Conservation (phyloP, 2,888 invertebrate species). For the Bhutanitis thaidina region DNA sequence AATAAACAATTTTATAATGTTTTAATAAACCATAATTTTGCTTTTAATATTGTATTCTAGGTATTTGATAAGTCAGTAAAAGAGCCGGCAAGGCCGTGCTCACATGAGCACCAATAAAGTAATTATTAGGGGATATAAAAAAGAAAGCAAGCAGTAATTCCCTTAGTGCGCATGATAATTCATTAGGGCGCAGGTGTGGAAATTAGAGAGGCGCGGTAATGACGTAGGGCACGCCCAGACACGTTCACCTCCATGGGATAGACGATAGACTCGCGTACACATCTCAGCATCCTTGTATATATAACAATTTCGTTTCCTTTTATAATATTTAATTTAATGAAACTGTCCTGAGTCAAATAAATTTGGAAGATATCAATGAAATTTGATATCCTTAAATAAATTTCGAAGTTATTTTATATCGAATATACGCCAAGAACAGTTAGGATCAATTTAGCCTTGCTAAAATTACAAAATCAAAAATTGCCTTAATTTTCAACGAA, state of each 20-base stretch:
- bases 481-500: neutral
- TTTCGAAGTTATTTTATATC: no score
- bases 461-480: neutral
- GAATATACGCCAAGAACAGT: no score
- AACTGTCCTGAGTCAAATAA: no score
- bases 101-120: slow-evolving; percentile 21
- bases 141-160: slow-evolving; percentile 28
- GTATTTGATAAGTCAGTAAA: no score
- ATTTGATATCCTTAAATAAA: no score
- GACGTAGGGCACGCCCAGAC: slow-evolving; percentile 49
- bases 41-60: no score
- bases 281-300: neutral
- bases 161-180: slow-evolving; percentile 46
- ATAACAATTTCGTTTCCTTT: no score
- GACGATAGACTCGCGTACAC: neutral
- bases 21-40: no score
- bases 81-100: neutral
- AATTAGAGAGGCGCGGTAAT: slow-evolving; percentile 59
- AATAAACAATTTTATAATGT: no score
- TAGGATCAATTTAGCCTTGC: no score
- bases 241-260: slow-evolving; percentile 17
- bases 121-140: slow-evolving; percentile 30
- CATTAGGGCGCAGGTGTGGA: slow-evolving; percentile 63
- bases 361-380: no score
- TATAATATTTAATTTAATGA: no score